Base-by-base conservation (phyloP, 2,888 invertebrate species). In the Acronicta aceris region DNA sequence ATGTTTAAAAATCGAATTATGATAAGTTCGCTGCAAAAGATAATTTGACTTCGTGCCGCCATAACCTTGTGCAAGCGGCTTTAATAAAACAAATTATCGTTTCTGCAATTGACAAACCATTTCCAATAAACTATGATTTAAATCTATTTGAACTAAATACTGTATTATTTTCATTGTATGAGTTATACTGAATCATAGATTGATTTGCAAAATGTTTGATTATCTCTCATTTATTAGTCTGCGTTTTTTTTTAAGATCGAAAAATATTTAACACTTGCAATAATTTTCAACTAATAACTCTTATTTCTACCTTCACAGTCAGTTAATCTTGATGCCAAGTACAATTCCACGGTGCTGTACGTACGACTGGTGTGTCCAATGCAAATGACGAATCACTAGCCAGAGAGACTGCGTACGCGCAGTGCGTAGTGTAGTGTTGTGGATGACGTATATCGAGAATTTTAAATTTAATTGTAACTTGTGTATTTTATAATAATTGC, bases 361-460 rank as follows among this genome's bases (percentile, higher is more conserved):
- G 52, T 59, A 56, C 42, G 68, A 71, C 74, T 72, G 68, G 76
- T 76, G 76, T 79, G 69, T 78, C 81, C 50, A 84, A 84, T 81
- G 79, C 64, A 78, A 81, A 81, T 82, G 78, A 81, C 78, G 71
- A 76, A 74, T 75, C 65, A 55, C 71, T 65, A 56, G 58, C 49
- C 38, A 25, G 21, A 8, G 15, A 45, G 36, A 30, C 56, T 40
- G 41, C 36, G 25, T 4, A 49, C 12, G 4, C 12, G 10, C 30
- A 30, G 30, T 30, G 9, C 33, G 33, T 33, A 33, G 33, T 30
- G 21, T 62, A 59, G 46, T 51, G 56, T 5, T 49, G 51, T 25
- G 10, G 2, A 16, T 46, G 9, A 33, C 4, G 4, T 4, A 41
- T 54, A 55, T 57, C 43, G 51, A 59, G 50, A 40, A 40, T 0